Conservation (phyloP, 1,140 invertebrate species). For the Lethrus apterus region DNA sequence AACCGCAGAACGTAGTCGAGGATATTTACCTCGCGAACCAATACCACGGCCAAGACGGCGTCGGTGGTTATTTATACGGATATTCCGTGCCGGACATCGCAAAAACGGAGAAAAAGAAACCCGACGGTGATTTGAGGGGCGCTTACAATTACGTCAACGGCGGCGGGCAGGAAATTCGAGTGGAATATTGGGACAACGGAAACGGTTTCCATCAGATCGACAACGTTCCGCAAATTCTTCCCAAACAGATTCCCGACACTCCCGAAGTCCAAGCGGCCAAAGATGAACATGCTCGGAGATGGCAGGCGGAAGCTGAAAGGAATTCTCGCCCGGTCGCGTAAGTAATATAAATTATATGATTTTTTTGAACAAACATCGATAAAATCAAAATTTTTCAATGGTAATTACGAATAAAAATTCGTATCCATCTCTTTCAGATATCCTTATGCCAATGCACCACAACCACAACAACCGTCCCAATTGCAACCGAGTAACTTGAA, state of each 20-base stretch:
- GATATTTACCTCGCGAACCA: slow-evolving; percentile 58
- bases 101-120: slow-evolving; percentile 48
- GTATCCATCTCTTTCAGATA: slow-evolving; percentile 2
- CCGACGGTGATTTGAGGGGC: slow-evolving; percentile 45
- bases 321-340: slow-evolving; percentile 33
- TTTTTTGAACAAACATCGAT: no score
- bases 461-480: slow-evolving; percentile 5
- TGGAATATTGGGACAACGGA: slow-evolving; percentile 53
- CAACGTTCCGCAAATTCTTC: slow-evolving; percentile 52
- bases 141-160: slow-evolving; percentile 46
- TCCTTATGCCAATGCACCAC: slow-evolving; percentile 1
- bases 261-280: slow-evolving; percentile 52
- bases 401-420: not conserved
- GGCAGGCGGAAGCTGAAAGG: slow-evolving; percentile 53
- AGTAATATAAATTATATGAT: slow-evolving; percentile 14
- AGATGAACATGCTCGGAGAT: slow-evolving; percentile 52
- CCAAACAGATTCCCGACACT: slow-evolving; percentile 50
- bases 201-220: slow-evolving; percentile 60
- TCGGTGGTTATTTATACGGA: slow-evolving; percentile 56
- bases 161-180: slow-evolving; percentile 46
- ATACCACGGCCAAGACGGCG: slow-evolving; percentile 52
- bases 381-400: not conserved
- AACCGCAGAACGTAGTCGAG: slow-evolving; percentile 56
- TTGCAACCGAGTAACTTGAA: not conserved
- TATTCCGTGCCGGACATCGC: slow-evolving; percentile 57